Evolutionary conservation across 2,888 invertebrate genomes (phyloP), one percentile per base, ranked within the genome.

Genomic region (Hetaerina titia): DNA sequence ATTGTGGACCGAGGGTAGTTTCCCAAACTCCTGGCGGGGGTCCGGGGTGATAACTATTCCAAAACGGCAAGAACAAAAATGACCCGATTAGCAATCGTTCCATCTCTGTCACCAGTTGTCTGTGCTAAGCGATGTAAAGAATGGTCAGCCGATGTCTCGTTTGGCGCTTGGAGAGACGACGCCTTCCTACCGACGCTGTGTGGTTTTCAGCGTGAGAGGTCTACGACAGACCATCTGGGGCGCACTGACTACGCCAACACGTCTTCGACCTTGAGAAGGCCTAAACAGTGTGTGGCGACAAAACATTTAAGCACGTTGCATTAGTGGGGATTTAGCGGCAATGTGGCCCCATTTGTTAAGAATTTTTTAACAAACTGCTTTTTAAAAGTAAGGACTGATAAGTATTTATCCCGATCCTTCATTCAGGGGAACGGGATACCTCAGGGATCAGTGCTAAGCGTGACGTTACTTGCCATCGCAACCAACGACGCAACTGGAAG

Each of bases 21-120:
- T 81, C 15, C 25, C 31, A 81, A 11, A 1, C 4, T 81, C 31
- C 31, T 81, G 81, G 81, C 31, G 81, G 31, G 81, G 25, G 31
- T 81, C 81, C 31, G 13, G 4, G 1, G 15, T 81, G 4, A 31
- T 81, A 13, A 31, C 31, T 31, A 81, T 31, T 15, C 81, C 2
- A 11, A 81, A 89, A 31, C 57, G 69, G 25, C 8, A 88, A 94
- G 69, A 74, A 94, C 15, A 94, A 60, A 31, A 89, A 17, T 9
- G 25, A 89, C 17, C 31, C 88, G 17, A 69, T 63, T 17, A 90
- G 81, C 31, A 96, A 96, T 92, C 89, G 96, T 22, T 96, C 96
- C 17, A 96, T 96, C 25, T 95, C 96, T 74, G 95, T 96, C 31
- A 96, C 96, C 17, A 96, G 96, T n/a, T 96, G 96, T 90, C 88